These are phyloP conservation scores for Eurypyga helias DNA, from an alignment of 2,113 vertebrate species.

Conservation along the genomic window DNA sequence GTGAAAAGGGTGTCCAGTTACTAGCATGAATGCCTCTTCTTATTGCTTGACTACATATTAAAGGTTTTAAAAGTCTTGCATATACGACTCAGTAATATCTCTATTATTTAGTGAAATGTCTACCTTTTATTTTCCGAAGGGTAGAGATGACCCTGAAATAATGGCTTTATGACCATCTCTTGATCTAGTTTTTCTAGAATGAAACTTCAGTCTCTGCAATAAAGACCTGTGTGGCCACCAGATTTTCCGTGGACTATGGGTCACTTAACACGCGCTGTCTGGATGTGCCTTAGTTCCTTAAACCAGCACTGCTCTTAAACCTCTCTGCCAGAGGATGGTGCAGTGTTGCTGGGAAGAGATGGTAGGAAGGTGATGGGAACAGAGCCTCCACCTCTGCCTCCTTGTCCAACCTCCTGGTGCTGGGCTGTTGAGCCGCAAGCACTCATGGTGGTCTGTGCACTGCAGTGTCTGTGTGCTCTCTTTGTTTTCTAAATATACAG, in stretches of 20 bases:
- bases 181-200: background rate
- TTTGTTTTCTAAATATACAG: background rate
- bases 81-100: background rate
- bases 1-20: background rate
- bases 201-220: background rate
- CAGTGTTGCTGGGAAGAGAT: background rate
- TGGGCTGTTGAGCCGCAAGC: background rate
- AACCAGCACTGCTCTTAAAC: background rate
- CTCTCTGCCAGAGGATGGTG: background rate
- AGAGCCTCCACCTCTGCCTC: background rate
- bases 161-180: background rate
- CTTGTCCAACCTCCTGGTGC: background rate
- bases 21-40: background rate
- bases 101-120: background rate
- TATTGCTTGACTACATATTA: background rate
- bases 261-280: background rate
- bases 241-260: background rate
- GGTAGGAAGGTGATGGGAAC: background rate
- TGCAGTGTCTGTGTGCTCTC: background rate
- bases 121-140: background rate
- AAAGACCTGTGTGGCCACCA: background rate
- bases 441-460: background rate
- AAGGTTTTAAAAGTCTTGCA: background rate
- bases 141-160: background rate
- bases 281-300: background rate